Base-by-base conservation (phyloP, 2,888 invertebrate species). In the Meloe dianella region DNA sequence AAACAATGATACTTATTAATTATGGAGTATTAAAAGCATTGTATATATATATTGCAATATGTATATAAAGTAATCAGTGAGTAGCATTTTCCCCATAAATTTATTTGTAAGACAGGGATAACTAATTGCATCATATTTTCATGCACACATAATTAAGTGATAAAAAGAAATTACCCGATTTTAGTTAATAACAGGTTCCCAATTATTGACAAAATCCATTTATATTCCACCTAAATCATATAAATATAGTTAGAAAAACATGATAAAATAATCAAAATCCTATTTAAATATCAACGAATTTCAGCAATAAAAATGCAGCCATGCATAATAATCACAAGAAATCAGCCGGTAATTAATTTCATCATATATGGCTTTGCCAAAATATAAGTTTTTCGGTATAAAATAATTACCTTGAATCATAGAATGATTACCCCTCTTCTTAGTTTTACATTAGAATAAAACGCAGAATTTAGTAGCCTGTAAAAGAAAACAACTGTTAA, bases 41-140 rank as follows among this genome's bases (percentile, higher is more conserved):
- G n/a, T n/a, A n/a, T n/a, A n/a, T n/a, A n/a, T n/a, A n/a, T n/a
- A n/a, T n/a, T n/a, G n/a, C n/a, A 51, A 51, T 22, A 51, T 51
- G 22, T 51, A 51, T 10, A 51, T 51, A 51, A 22, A 51, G 10
- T 51, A 22, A 51, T 51, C 47, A 51, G 47, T 51, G 2, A 51
- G 10, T 8, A 1, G 9, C 20, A 20, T 41, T 51, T 10, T 51
- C 47, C 47, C 47, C 47, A 51, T 6, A 10, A 8, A 17, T 41
- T 41, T 20, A 10, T 51, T 22, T 10, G 47, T 51, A 51, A 51
- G 47, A 51, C 47, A 51, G 47, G 47, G 47, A 51, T 51, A 51
- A 51, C 47, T 51, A 20, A n/a, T n/a, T 51, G 17, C 20, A 51
- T 51, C 47, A 51, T 22, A 22, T 17, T 17, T n/a, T 5, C 4